These are phyloP conservation scores for Emydoidea blandingii DNA, from an alignment of 2,797 vertebrate genomes.

Conservation along the genomic window DNA sequence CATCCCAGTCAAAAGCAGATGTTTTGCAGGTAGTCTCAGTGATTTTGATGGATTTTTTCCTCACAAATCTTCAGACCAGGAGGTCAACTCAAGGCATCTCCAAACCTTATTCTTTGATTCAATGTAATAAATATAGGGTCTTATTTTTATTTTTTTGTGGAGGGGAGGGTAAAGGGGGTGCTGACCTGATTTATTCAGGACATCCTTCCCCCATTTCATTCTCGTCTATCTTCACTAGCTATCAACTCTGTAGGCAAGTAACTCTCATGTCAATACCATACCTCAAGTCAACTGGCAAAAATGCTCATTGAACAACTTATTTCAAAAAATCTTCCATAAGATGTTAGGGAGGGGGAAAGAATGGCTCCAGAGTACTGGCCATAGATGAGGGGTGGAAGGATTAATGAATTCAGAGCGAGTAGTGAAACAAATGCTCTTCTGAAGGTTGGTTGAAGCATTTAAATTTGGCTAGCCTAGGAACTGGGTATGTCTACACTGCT, in stretches of 20 bases:
- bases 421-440: background rate
- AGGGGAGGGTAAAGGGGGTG: background rate
- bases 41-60: slow-evolving; percentile 12
- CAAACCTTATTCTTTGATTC: background rate
- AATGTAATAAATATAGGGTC: background rate
- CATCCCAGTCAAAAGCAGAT: slow-evolving; percentile 34
- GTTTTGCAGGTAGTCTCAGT: slow-evolving; percentile 23
- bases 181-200: background rate
- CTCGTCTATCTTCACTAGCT: background rate
- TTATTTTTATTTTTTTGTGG: background rate
- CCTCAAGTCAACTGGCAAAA: background rate
- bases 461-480: background rate
- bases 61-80: slow-evolving; percentile 34
- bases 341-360: background rate
- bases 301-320: rapidly evolving
- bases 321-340: background rate
- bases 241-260: background rate
- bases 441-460: rapidly evolving
- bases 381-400: background rate
- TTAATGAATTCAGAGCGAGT: background rate
- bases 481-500: background rate
- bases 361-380: background rate
- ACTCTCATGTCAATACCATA: background rate
- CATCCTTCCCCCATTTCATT: background rate
- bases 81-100: background rate